A percentile compares a stretch with the other conserved stretches of the same genome.
Conservation (phyloP, 2,797 vertebrate species). For the Xenopus petersii region DNA sequence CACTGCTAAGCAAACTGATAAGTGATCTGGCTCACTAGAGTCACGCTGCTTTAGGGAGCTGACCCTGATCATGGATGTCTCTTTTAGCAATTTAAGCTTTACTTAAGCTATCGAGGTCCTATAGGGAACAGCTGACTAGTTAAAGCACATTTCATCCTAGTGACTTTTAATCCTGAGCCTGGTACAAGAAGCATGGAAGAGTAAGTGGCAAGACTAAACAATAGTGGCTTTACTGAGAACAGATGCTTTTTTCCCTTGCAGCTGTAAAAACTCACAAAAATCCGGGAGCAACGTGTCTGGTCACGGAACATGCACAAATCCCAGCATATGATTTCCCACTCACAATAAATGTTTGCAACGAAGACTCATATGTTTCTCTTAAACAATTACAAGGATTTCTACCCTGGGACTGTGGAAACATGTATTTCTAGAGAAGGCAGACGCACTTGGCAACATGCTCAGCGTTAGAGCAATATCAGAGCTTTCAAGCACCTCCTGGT, state of each 20-base stretch:
- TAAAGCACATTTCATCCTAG: constrained; percentile 75
- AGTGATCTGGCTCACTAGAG: constrained; percentile 53
- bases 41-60: constrained; percentile 53
- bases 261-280: constrained; percentile 94
- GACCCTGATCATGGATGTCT: constrained; percentile 64
- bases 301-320: constrained; percentile 89
- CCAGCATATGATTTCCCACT: constrained; percentile 76
- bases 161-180: constrained; percentile 75
- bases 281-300: constrained; percentile 91
- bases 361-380: constrained; percentile 73
- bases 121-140: constrained; percentile 74
- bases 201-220: constrained; percentile 87
- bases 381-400: constrained; percentile 64
- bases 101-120: constrained; percentile 63
- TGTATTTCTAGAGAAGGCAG: constrained; percentile 11
- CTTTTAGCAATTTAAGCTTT: constrained; percentile 65
- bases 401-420: constrained; percentile 50
- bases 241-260: constrained; percentile 95
- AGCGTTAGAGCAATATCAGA: neutral
- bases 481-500: too few relatives aligned
- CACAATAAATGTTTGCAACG: constrained; percentile 88
- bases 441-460: neutral
- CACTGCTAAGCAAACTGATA: constrained; percentile 15
- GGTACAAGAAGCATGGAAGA: constrained; percentile 74
- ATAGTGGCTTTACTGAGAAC: constrained; percentile 91